Conservation (phyloP, 2,797 vertebrate genomes). For the Anguilla anguilla region DNA sequence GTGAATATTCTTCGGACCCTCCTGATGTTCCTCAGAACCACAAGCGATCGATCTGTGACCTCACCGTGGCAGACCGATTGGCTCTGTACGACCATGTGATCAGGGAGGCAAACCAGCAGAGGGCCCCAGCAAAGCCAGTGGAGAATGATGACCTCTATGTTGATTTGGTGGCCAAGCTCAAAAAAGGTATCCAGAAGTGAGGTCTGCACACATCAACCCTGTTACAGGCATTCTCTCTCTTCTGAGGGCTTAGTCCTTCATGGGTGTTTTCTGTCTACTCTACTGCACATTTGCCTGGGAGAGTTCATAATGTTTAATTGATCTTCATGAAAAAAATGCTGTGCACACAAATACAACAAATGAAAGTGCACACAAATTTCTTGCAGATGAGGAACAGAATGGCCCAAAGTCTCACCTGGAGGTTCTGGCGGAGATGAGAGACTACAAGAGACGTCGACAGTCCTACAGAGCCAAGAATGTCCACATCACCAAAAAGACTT, state of each 20-base stretch:
- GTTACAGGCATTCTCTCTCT: not conserved
- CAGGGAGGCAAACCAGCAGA: conserved; percentile 73
- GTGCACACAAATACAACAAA: too few species aligned
- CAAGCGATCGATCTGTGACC: conserved; percentile 86
- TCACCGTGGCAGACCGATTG: conserved; percentile 88
- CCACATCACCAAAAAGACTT: conserved; percentile 97
- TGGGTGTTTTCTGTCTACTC: not conserved
- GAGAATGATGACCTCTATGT: conserved; percentile 93
- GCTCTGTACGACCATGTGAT: conserved; percentile 88
- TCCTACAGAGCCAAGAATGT: conserved; percentile 98
- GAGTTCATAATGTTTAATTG: not conserved
- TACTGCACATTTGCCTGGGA: not conserved
- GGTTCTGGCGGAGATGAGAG: conserved; percentile 96
- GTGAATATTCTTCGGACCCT: conserved; percentile 79
- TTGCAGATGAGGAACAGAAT: conserved; percentile 81
- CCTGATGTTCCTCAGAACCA: conserved; percentile 89
- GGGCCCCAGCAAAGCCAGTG: conserved; percentile 58
- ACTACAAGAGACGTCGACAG: conserved; percentile 94
- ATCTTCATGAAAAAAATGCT: too few species aligned
- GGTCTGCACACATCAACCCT: not conserved
- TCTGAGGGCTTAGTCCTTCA: not conserved
- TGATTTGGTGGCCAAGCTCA: conserved; percentile 92
- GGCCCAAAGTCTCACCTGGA: conserved; percentile 94
- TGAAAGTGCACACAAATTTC: not conserved
- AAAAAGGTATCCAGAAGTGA: conserved; percentile 74